phyloP scores from a whole-genome alignment of 2,797 vertebrate genomes.

The Apodemus agrarius region DNA sequence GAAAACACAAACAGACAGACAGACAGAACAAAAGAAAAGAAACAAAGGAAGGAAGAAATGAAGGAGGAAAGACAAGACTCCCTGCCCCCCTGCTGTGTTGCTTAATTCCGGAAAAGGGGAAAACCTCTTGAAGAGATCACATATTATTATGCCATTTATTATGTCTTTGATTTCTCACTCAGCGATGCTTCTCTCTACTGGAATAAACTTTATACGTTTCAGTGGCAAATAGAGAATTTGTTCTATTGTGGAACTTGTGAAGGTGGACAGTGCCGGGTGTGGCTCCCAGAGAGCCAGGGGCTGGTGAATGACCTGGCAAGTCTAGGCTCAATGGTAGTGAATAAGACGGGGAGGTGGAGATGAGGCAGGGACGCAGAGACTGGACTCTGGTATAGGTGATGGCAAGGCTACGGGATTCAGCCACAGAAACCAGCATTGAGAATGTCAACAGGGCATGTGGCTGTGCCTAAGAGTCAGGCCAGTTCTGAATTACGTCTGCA shows the following conservation, averaged over 20 bases:
- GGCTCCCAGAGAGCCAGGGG: neutral
- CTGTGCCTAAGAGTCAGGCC: neutral
- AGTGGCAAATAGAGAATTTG: neutral
- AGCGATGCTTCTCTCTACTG: neutral
- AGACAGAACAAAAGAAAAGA: neutral
- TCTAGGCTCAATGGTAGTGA: too few species aligned
- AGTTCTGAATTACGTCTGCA: neutral
- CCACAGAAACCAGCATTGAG: too few species aligned
- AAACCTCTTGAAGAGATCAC: neutral
- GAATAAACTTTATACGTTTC: neutral
- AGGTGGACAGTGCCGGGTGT: neutral
- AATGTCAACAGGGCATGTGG: neutral
- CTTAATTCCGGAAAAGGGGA: slow-evolving; percentile 41
- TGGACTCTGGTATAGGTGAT: neutral
- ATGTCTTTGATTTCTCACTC: neutral
- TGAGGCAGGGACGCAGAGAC: neutral
- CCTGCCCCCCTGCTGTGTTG: neutral
- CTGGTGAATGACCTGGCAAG: neutral
- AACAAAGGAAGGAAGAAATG: neutral
- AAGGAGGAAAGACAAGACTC: neutral
- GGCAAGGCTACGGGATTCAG: neutral
- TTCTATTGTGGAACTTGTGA: neutral
- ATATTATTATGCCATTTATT: slow-evolving; percentile 9
- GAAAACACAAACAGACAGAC: neutral
- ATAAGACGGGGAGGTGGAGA: neutral